Base-by-base conservation (phyloP, 2,113 vertebrate genomes). In the Genyomyrus donnyi region DNA sequence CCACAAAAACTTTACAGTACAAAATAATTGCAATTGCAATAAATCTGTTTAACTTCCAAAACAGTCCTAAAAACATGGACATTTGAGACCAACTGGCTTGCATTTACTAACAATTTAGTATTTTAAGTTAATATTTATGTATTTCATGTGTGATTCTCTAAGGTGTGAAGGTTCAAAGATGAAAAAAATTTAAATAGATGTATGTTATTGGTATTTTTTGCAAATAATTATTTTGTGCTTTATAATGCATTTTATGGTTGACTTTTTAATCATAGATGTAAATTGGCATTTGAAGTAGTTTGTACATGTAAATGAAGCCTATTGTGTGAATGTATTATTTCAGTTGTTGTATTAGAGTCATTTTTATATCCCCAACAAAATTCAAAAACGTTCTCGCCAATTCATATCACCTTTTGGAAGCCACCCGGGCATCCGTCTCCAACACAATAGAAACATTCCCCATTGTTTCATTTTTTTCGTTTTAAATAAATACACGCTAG, bases 381-480 rank as follows among this genome's bases (percentile, higher is more conserved):
- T 77, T 77, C 3, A 39, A 17, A 87, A 87, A 35, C n/a, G 21
- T 9, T 52, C 15, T 27, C 53, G 11, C 27, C 27, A n/a, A 53
- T 87, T 87, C 31, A 50, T 86, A 31, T 35, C 85, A 52, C 85
- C 50, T 53, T 70, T 87, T 56, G 27, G 19, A 53, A 87, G 15
- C 27, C 50, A 53, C 50, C 85, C 85, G 8, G 48, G n/a, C 50
- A 27, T 87, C n/a, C 13, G 5, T 87, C 50, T 87, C 49, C 27
- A 53, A 35, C 50, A 87, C 85, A 87, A 87, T 87, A 53, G 85
- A 53, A 53, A 87, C 48, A 85, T 87, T 53, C 7, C 62, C 46
- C 50, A 53, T 35, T 35, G 49, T 52, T 53, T 31, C 2, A 35
- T 53, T 86, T 87, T 35, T 86, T 50, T 56, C 39, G 1, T 87